Base-by-base conservation (phyloP, 2,797 vertebrate species). In the Babyrousa celebensis region DNA sequence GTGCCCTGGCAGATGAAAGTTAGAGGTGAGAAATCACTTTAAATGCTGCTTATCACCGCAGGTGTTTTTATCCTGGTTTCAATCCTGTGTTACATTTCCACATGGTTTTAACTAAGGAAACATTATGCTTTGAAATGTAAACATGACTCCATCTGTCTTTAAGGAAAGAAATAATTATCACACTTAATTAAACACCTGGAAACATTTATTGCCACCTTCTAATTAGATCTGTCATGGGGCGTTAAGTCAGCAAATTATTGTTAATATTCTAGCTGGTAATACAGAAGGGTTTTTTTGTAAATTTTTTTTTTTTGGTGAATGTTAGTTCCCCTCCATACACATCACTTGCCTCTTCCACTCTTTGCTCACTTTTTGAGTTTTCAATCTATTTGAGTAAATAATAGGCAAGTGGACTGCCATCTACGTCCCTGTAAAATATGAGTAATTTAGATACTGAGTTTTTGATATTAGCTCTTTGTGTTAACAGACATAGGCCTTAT, bases 121-220 rank as follows among this genome's bases (percentile, higher is more conserved):
- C 89, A 93, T 96, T 95, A 93, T 95, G 63, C 93, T 96, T 78
- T 78, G 89, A 87, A 95, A 75, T 94, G 94, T 97, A 97, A 97
- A 97, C 75, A 79, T 96, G 96, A 97, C 85, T 96, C 86, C 75
- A 89, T 95, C 85, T 84, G n/a, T 96, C 85, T 97, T 96, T 96
- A 96, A 97, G 87, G 75, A 95, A 70, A 95, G 80, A 97, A 97
- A 93, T 92, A 94, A 98, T 97, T 95, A 97, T 95, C 93, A 90
- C 85, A 96, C 79, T 97, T 97, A 96, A 94, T 97, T 94, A 97
- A 98, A 97, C 94, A 91, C 96, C 91, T 97, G 85, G 85, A 97
- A 96, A 91, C 91, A 85, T 87, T 93, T 94, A 91, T 96, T 95
- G 89, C 91, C 84, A 94, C 94, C 89, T 96, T 97, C 85, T 97